Evolutionary conservation across 1,140 invertebrate species (phyloP), one percentile per base, ranked within the genome.

Genomic region (Condylostylus longicornis): DNA sequence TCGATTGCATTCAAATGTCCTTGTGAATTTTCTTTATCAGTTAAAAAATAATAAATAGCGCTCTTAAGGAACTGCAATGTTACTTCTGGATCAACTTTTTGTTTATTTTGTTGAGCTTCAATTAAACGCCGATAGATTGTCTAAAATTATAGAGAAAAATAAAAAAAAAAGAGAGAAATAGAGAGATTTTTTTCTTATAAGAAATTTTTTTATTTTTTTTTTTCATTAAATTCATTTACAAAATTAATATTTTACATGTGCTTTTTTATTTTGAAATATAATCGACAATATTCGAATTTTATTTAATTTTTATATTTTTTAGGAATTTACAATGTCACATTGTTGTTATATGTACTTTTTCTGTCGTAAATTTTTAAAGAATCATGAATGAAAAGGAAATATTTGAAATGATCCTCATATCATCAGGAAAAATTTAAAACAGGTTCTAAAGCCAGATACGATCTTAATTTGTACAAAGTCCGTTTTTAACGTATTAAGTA

Each of bases 1-100:
- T 85, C 78, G 44, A 89, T 87, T 20, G 82, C 84, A 47, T 77
- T 79, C 15, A 87, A 62, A 56, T 89, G 83, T 9, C 79, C 81
- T 46, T 79, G 74, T 40, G 77, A 76, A 53, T 86, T 88, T 49
- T 86, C 82, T 45, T 77, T 78, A 53, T 89, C 82, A 0, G 82
- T 87, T 29, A 89, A 65, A 54, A 87, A 87, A 55, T 89, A 87
- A 54, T 85, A 89, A 47, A 89, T 72, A n/a, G 83, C 82, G 37
- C 82, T 86, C 62, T 86, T 87, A 35, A 89, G 67, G 62, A 89
- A 89, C 55, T 85, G 81, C 46, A 89, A 61, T 6, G 82, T 88
- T 41, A 86, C 77, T 63, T 86, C 82, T 28, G 83, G 79, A 66
- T 87, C 83, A 28, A 83, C 72, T 43, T 68, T 69, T 46, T 66